Evolutionary conservation across 2,113 vertebrate species (phyloP).

Genomic region (Syrrhaptes paradoxus): DNA sequence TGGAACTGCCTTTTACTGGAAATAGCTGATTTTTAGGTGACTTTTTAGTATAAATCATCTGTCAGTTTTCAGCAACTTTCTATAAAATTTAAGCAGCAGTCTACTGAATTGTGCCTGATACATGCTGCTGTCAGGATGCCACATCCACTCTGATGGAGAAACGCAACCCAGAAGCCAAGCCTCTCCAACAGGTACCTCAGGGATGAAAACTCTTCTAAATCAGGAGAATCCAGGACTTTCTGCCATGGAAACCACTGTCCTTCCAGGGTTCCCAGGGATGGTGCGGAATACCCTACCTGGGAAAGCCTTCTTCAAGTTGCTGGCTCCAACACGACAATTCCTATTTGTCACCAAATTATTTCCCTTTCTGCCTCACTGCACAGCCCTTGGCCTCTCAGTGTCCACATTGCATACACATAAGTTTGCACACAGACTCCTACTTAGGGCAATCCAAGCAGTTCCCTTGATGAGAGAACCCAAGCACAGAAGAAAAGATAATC

Average conservation of each 20-base stretch:
- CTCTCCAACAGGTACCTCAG: neutral
- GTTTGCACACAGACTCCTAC: neutral
- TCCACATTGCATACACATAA: neutral
- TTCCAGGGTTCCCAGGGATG: neutral
- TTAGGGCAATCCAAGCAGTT: neutral
- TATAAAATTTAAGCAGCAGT: neutral
- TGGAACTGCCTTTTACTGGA: neutral
- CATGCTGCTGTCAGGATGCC: neutral
- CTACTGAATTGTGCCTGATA: neutral
- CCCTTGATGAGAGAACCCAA: neutral
- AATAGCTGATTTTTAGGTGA: neutral
- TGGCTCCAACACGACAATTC: neutral
- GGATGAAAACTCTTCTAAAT: neutral
- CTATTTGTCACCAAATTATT: neutral
- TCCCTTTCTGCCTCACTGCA: neutral
- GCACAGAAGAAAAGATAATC: neutral
- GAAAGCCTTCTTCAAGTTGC: neutral
- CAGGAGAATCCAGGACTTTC: neutral
- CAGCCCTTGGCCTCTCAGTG: neutral
- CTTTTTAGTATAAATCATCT: neutral
- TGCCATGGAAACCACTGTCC: neutral
- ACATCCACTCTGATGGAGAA: neutral
- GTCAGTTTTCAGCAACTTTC: neutral
- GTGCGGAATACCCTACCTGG: neutral
- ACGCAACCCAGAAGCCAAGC: neutral